Conservation (phyloP, 2,113 vertebrate species). For the Stigmatopora nigra region DNA sequence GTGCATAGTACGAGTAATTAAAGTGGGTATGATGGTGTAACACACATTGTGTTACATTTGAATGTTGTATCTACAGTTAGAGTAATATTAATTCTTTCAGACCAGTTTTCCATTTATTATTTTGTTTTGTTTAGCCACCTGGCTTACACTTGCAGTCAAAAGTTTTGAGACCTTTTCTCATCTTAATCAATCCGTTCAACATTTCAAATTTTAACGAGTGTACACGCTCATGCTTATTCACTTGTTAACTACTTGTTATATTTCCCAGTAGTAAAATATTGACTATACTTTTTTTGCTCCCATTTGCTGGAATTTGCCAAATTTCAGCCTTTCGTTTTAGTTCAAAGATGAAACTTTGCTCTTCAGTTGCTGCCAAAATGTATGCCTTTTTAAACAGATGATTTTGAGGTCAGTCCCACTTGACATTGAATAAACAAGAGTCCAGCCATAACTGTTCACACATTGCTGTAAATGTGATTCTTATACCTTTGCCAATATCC, state of each 20-base stretch:
- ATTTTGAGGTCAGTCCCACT: conserved; percentile 12
- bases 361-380: not conserved
- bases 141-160: too few relatives aligned
- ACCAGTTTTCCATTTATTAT: too few relatives aligned
- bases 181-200: not conserved
- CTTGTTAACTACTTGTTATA: not conserved
- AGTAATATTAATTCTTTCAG: too few relatives aligned
- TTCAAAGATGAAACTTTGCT: not conserved
- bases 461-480: conserved; percentile 17
- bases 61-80: too few relatives aligned
- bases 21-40: conserved; percentile 12
- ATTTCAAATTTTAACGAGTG: conserved; percentile 5
- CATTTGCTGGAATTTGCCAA: conserved; percentile 1
- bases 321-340: not conserved
- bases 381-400: too few relatives aligned
- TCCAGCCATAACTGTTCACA: conserved; percentile 3
- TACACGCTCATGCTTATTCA: conserved; percentile 12
- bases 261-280: conserved; percentile 10
- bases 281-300: not conserved
- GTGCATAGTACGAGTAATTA: conserved; percentile 32
- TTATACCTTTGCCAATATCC: conserved; percentile 25
- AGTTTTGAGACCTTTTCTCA: too few relatives aligned
- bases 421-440: conserved; percentile 12
- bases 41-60: too few relatives aligned
- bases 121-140: too few relatives aligned